Evolutionary conservation across 2,888 invertebrate species (phyloP).

Genomic region (Oligia strigilis): DNA sequence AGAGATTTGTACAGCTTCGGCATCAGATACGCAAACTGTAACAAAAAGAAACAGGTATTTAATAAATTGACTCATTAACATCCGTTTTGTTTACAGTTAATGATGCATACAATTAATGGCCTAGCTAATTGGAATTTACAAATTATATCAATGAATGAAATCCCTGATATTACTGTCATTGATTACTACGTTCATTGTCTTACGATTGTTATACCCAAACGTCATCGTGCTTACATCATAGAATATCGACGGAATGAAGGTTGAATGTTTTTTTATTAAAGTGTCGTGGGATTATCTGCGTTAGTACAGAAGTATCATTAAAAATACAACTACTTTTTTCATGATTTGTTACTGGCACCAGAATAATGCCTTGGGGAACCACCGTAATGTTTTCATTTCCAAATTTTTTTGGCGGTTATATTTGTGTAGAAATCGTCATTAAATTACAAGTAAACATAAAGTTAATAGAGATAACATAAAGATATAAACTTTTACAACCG

Average conservation of each 20-base stretch:
- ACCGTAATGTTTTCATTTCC: neutral
- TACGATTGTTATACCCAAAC: slow-evolving; percentile 51
- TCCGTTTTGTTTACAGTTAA: slow-evolving; percentile 39
- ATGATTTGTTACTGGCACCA: slow-evolving; percentile 2
- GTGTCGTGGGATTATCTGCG: slow-evolving; percentile 50
- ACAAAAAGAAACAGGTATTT: slow-evolving; percentile 76
- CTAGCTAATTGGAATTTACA: slow-evolving; percentile 56
- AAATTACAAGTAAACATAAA: slow-evolving; percentile 7
- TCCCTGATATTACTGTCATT: slow-evolving; percentile 49
- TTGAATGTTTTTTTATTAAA: slow-evolving; percentile 46
- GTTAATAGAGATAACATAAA: slow-evolving; percentile 33
- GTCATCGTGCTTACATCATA: slow-evolving; percentile 61
- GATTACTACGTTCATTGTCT: slow-evolving; percentile 58
- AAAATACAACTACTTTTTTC: neutral
- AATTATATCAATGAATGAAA: slow-evolving; percentile 56
- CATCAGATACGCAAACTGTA: slow-evolving; percentile 90
- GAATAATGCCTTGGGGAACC: slow-evolving; percentile 17
- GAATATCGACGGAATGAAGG: slow-evolving; percentile 47
- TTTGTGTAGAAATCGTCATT: neutral
- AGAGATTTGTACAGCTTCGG: slow-evolving; percentile 90
- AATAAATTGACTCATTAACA: slow-evolving; percentile 36
- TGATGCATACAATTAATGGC: slow-evolving; percentile 28
- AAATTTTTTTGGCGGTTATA: neutral
- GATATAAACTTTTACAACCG: slow-evolving; percentile 35
- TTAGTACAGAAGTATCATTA: slow-evolving; percentile 22